Percentiles rank a stretch among this genome's conserved stretches.
Conservation (phyloP, 2,888 invertebrate genomes). For the Drosophila nr. perissopoda region DNA sequence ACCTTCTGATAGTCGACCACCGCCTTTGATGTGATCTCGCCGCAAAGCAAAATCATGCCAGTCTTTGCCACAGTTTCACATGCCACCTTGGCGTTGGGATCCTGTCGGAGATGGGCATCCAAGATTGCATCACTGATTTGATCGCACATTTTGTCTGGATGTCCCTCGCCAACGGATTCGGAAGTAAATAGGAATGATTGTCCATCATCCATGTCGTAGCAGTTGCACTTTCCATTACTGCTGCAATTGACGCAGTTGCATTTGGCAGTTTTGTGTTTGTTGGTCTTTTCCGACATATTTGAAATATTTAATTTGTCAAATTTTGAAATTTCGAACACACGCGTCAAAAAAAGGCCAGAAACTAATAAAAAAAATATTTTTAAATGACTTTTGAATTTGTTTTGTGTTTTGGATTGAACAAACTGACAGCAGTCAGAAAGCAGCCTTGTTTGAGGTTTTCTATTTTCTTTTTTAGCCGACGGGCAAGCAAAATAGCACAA, state of each 20-base stretch:
- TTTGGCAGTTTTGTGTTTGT: slow-evolving; percentile 86
- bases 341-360: slow-evolving; percentile 14
- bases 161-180: slow-evolving; percentile 99
- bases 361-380: slow-evolving; percentile 17
- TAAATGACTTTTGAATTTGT: slow-evolving; percentile 11
- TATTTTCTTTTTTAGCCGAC: slow-evolving; percentile 47
- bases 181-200: slow-evolving; percentile 98
- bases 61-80: slow-evolving; percentile 99
- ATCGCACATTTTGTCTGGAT: slow-evolving; percentile 99
- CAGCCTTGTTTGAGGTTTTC: neutral
- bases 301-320: slow-evolving; percentile 26
- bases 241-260: slow-evolving; percentile 88
- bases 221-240: slow-evolving; percentile 76
- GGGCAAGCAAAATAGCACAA: slow-evolving; percentile 49
- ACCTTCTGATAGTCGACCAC: slow-evolving; percentile 99
- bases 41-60: slow-evolving; percentile 98
- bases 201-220: slow-evolving; percentile 93
- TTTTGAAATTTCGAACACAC: slow-evolving; percentile 16
- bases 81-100: slow-evolving; percentile 98
- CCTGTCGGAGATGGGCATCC: slow-evolving; percentile 96
- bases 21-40: slow-evolving; percentile 99
- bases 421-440: slow-evolving; percentile 13
- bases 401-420: neutral
- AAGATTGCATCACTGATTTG: slow-evolving; percentile 98
- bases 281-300: slow-evolving; percentile 85